phyloP scores from a whole-genome alignment of 2,888 invertebrate species.

The Parnassius orleans region DNA sequence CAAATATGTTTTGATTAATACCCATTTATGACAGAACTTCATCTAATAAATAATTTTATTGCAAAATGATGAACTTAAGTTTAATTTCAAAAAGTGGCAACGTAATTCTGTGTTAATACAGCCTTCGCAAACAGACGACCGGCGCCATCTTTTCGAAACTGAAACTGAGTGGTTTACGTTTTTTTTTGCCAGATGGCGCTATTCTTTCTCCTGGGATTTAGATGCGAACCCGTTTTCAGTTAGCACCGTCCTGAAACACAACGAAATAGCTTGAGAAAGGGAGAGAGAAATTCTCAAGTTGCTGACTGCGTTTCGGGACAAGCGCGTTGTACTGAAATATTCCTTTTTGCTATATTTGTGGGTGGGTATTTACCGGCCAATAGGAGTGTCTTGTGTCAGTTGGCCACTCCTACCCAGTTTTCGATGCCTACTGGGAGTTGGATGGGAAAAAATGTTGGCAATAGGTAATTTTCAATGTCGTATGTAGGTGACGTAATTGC shows the following conservation, averaged over 20 bases:
- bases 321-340: slow-evolving; percentile 44
- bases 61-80: too few relatives aligned
- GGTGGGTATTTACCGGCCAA: slow-evolving; percentile 67
- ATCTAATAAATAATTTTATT: too few relatives aligned
- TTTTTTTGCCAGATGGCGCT: slow-evolving; percentile 55
- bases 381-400: slow-evolving; percentile 55
- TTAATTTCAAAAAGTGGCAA: too few relatives aligned
- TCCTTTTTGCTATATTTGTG: slow-evolving; percentile 65
- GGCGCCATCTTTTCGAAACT: slow-evolving; percentile 66
- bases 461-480: slow-evolving; percentile 75
- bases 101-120: not conserved
- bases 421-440: slow-evolving; percentile 78
- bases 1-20: too few relatives aligned
- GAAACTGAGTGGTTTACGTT: slow-evolving; percentile 43
- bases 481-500: slow-evolving; percentile 71
- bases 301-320: slow-evolving; percentile 51
- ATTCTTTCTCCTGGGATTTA: slow-evolving; percentile 49
- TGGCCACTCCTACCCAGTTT: slow-evolving; percentile 70
- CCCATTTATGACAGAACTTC: too few relatives aligned
- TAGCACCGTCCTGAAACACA: slow-evolving; percentile 71
- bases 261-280: slow-evolving; percentile 64
- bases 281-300: slow-evolving; percentile 75
- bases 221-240: slow-evolving; percentile 63
- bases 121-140: slow-evolving; percentile 37
- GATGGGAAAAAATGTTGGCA: slow-evolving; percentile 69